Base-by-base conservation (phyloP, 2,113 vertebrate genomes). In the Pedionomus torquatus region DNA sequence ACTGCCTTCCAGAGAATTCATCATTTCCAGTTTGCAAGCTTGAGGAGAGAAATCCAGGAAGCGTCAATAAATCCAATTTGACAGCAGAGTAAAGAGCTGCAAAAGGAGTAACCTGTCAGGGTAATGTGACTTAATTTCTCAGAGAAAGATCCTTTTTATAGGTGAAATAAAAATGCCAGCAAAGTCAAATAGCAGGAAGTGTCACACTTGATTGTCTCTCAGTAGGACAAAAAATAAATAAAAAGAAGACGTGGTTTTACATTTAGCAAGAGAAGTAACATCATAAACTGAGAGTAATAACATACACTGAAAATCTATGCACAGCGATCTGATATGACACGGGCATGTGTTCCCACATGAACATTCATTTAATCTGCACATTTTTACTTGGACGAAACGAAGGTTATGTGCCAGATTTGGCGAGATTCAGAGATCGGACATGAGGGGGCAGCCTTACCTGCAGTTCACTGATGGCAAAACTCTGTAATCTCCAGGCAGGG, bases 401-500 rank as follows among this genome's bases (percentile, higher is more conserved):
- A 11, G 25, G 44, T 46, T 90, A 6, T 18, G 21, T 6, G 49
- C 61, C 23, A 52, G 55, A 46, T 39, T 5, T 25, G 3, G 23
- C 97, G 95, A 90, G 91, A 94, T 98, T 58, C 54, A 3, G 61
- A 8, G 28, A 57, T 72, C 20, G 39, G 95, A 84, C 98, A 68
- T 95, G 26, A 96, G 98, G 97, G 98, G 98, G 98, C 98, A 98
- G 93, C 97, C 79, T 98, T 98, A 97, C 87, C 97, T 97, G 77
- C 96, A 10, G 75, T 52, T 97, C 93, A 9, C 4, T 25, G 61
- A 23, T 15, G 46, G 70, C 44, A 48, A 14, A 43, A 2, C 72
- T 5, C 44, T 5, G 31, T 7, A 13, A 4, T 26, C 7, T 8
- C 4, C 10, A 20, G 33, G 52, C 81, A 9, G 46, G 77, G 72